Percentiles rank a stretch among this genome's conserved stretches.
These are phyloP conservation scores for Ennomos quercinarius DNA, from an alignment of 2,888 invertebrate genomes.

Conservation along the genomic window DNA sequence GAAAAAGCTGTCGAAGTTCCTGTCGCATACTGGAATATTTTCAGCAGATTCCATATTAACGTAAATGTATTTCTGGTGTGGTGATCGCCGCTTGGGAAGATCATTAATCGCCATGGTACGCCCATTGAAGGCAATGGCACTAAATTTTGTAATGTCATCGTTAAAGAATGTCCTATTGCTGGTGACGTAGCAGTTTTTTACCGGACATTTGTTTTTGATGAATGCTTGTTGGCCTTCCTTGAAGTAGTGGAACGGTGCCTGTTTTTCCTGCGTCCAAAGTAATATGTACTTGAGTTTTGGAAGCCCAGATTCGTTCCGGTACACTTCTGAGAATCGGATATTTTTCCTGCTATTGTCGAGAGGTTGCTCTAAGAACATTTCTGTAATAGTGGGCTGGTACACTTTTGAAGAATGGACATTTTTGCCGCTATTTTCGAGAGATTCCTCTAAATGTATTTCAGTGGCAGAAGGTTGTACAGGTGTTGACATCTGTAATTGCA, in stretches of 20 bases:
- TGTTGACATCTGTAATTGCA: not conserved
- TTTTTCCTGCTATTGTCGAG: not conserved
- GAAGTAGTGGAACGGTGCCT: constrained; percentile 62
- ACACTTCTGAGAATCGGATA: not conserved
- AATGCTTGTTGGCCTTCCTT: constrained; percentile 64
- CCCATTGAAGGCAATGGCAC: constrained; percentile 72
- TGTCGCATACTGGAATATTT: constrained; percentile 64
- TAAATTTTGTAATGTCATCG: constrained; percentile 60
- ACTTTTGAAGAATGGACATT: not conserved
- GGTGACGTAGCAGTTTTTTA: constrained; percentile 70
- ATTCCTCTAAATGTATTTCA: not conserved
- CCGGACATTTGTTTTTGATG: constrained; percentile 65
- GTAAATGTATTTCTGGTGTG: constrained; percentile 70
- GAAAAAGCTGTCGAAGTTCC: constrained; percentile 59
- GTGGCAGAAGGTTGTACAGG: no score
- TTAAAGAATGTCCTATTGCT: constrained; percentile 54
- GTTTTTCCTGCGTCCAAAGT: constrained; percentile 63
- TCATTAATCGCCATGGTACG: constrained; percentile 49
- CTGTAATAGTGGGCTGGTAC: not conserved
- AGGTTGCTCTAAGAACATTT: not conserved
- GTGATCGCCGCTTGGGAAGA: constrained; percentile 56
- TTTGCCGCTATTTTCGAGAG: not conserved
- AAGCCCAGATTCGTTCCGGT: constrained; percentile 43
- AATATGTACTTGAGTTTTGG: constrained; percentile 62
- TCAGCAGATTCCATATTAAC: constrained; percentile 73